These are phyloP conservation scores for Flabesymbios commensalis DNA, from an alignment of 2,888 invertebrate genomes.

Conservation along the genomic window DNA sequence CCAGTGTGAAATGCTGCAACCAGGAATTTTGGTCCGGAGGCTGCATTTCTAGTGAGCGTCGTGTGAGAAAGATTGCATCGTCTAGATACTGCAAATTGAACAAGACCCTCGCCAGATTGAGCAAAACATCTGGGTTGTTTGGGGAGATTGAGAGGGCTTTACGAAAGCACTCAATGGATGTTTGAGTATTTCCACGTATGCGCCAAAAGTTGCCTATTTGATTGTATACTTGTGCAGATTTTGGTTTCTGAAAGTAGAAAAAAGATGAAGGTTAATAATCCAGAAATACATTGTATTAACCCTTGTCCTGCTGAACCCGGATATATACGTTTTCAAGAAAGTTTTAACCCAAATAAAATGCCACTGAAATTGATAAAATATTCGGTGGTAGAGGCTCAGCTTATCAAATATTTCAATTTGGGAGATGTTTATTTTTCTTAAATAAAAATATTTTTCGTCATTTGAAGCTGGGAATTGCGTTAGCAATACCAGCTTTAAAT, in stretches of 20 bases:
- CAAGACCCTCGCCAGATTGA: conserved; percentile 82
- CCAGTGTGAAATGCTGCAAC: conserved; percentile 89
- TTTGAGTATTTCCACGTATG: conserved; percentile 83
- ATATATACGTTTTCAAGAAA: too few relatives aligned
- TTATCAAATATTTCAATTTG: too few relatives aligned
- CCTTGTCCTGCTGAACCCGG: too few relatives aligned
- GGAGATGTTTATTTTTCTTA: too few relatives aligned
- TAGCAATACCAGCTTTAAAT: too few relatives aligned
- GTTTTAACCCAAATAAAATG: too few relatives aligned
- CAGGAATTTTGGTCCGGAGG: conserved; percentile 84
- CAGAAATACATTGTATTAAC: too few relatives aligned
- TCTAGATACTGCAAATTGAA: conserved; percentile 86
- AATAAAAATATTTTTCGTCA: too few relatives aligned
- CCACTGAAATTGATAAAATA: too few relatives aligned
- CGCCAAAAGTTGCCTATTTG: conserved; percentile 92
- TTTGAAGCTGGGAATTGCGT: too few relatives aligned
- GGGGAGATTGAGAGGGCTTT: conserved; percentile 80
- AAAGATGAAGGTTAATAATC: too few relatives aligned
- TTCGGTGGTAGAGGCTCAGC: too few relatives aligned
- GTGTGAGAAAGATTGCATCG: conserved; percentile 85
- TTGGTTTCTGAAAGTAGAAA: conserved; percentile 49
- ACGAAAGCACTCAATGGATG: conserved; percentile 87
- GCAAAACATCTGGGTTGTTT: conserved; percentile 82
- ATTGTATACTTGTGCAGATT: conserved; percentile 83
- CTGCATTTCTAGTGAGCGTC: conserved; percentile 81